These are phyloP conservation scores for Falco rusticolus DNA, from an alignment of 2,797 vertebrate genomes.

Conservation along the genomic window DNA sequence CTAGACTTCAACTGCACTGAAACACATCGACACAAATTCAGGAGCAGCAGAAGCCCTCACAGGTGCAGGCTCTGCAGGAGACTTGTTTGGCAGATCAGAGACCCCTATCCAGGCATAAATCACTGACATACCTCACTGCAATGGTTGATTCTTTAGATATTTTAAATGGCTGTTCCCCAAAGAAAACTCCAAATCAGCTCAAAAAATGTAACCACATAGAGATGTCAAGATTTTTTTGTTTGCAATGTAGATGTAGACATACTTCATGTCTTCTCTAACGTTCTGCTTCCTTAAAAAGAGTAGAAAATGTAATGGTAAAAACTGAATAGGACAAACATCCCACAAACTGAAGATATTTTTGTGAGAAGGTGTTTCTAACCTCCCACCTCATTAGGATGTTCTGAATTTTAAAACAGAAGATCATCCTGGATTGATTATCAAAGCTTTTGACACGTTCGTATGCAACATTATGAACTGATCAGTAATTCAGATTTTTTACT, in stretches of 20 bases:
- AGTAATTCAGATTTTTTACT: neutral
- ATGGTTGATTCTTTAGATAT: neutral
- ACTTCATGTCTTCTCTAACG: neutral
- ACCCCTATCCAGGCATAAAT: neutral
- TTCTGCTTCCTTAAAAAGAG: neutral
- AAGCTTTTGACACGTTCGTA: neutral
- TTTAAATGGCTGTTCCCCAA: neutral
- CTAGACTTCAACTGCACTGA: neutral
- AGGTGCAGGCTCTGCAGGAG: neutral
- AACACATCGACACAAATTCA: neutral
- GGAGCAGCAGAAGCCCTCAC: neutral
- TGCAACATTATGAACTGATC: accelerated
- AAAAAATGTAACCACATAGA: neutral
- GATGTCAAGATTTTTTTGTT: neutral
- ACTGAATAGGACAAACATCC: neutral
- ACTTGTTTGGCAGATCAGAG: neutral
- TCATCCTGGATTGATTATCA: neutral
- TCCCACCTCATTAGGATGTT: neutral
- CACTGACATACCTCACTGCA: neutral
- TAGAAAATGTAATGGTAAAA: neutral
- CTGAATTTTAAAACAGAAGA: neutral
- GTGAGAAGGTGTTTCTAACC: neutral
- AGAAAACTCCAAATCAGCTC: neutral
- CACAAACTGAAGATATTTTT: neutral
- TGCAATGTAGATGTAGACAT: neutral